Percentiles rank a stretch among this genome's conserved stretches.
phyloP scores from a whole-genome alignment of 2,888 invertebrate genomes.

The Myopa tessellatipennis region DNA sequence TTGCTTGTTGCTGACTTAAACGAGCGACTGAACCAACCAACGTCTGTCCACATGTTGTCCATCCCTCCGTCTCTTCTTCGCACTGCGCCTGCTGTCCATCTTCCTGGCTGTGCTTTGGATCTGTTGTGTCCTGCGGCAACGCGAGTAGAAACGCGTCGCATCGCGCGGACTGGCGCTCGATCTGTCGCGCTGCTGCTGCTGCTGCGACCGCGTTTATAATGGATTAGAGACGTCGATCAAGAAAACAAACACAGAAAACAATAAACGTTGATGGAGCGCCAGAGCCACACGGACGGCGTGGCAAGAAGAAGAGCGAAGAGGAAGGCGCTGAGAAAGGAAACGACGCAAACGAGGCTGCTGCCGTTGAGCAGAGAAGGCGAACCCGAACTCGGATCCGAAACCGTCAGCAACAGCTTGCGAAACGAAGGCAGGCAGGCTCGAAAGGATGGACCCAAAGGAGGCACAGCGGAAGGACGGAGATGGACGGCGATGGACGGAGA shows the following conservation, averaged over 20 bases:
- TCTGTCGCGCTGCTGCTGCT: not conserved
- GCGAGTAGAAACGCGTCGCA: not conserved
- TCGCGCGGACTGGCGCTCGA: conserved; percentile 20
- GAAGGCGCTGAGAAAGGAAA: not conserved
- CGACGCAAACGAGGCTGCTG: no score
- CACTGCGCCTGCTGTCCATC: not conserved
- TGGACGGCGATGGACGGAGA: not conserved
- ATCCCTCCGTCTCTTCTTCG: not conserved
- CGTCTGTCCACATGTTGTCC: not conserved
- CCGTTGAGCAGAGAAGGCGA: not conserved
- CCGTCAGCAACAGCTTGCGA: not conserved
- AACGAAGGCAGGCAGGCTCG: not conserved
- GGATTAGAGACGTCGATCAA: conserved; percentile 38
- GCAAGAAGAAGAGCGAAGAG: not conserved
- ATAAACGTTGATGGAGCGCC: conserved; percentile 26
- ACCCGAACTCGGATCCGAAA: not conserved
- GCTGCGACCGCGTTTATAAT: conserved; percentile 19
- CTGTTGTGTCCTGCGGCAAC: conserved; percentile 6
- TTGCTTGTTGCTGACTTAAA: not conserved
- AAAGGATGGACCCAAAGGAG: not conserved
- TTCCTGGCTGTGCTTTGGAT: not conserved
- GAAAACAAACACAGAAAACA: conserved; percentile 38
- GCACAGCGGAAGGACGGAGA: not conserved
- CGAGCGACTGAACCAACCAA: not conserved
- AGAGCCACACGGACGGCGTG: not conserved